These are phyloP conservation scores for Ochotona princeps DNA, from an alignment of 2,113 vertebrate genomes.

Conservation along the genomic window DNA sequence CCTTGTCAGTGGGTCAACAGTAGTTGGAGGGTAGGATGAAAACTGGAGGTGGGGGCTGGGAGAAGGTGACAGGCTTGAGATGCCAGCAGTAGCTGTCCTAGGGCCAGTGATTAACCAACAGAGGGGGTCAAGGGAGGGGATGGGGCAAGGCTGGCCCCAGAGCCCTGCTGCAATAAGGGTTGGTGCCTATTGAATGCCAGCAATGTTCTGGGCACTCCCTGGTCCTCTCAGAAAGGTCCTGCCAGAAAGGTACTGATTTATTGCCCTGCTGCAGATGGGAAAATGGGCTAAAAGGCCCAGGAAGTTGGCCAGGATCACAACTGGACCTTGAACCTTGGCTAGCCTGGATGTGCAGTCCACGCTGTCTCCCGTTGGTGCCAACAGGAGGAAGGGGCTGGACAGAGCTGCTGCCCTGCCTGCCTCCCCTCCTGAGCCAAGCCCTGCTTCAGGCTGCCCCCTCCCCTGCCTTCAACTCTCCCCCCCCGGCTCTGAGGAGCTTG, in stretches of 20 bases:
- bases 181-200: not conserved
- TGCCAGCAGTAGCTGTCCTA: not conserved
- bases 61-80: not conserved
- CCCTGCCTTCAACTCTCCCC: no score
- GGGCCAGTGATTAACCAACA: not conserved
- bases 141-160: not conserved
- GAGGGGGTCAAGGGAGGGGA: not conserved
- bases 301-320: not conserved
- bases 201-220: not conserved
- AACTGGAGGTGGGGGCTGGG: no score
- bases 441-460: not conserved
- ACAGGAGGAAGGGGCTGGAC: not conserved
- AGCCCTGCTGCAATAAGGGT: not conserved
- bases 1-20: no score
- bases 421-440: not conserved
- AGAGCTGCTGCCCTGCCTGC: not conserved
- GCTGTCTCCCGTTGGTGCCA: rapidly evolving
- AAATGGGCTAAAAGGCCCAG: not conserved
- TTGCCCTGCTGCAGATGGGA: rapidly evolving
- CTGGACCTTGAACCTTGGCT: not conserved
- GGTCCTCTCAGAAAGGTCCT: not conserved
- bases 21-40: no score
- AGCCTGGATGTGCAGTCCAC: no score
- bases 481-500: not conserved
- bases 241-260: not conserved